Conservation (phyloP, 2,797 vertebrate species). For the Kryptolebias ocellatus region DNA sequence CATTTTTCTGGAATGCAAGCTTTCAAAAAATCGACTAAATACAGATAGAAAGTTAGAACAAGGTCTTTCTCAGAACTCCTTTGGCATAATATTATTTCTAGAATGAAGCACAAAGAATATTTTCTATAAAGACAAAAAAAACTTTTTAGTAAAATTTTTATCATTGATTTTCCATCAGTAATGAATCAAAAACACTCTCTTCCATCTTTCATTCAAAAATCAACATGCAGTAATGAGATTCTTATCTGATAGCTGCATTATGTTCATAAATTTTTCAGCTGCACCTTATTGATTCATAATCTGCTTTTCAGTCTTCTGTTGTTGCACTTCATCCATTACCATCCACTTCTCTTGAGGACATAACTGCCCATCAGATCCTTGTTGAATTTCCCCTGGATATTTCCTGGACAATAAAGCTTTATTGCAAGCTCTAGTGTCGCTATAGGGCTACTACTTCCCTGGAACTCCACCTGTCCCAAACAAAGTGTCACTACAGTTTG, state of each 20-base stretch:
- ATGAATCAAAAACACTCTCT: not conserved
- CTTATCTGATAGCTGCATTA: not conserved
- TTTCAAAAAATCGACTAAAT: no score
- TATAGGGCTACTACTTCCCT: slow-evolving; percentile 11
- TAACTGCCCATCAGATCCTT: not conserved
- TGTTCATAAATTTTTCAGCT: slow-evolving; percentile 18
- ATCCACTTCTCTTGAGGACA: slow-evolving; percentile 4
- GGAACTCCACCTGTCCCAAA: slow-evolving; percentile 35
- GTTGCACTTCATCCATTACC: slow-evolving; percentile 17
- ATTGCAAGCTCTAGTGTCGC: not conserved
- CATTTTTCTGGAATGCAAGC: no score
- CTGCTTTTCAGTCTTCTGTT: not conserved
- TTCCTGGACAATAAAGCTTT: not conserved
- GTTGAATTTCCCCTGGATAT: slow-evolving; percentile 5
- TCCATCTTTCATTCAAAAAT: slow-evolving; percentile 3
- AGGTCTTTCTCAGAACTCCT: no score
- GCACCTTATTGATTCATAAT: not conserved
- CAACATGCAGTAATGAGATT: not conserved
- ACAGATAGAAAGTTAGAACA: no score
- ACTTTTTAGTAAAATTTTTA: no score
- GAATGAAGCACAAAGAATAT: no score
- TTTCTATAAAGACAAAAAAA: no score
- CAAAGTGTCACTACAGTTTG: slow-evolving; percentile 33
- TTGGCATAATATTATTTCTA: no score
- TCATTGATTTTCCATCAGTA: not conserved